Base-by-base conservation (phyloP, 23 tunicate species). In the Styela clava region DNA sequence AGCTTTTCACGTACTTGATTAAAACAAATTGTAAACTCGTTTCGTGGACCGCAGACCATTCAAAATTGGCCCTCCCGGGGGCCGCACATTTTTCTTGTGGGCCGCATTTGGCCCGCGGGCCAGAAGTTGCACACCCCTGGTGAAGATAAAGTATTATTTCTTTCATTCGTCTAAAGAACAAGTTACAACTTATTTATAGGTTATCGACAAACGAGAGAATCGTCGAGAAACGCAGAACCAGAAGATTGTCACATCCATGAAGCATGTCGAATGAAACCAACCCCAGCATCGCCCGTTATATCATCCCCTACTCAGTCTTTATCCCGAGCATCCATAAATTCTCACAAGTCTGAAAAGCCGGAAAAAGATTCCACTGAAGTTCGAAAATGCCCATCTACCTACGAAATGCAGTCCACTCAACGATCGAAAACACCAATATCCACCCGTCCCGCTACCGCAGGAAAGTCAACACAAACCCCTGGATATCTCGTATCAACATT, bases 391-490 rank as follows among this genome's bases (percentile, higher is more conserved):
- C 77, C 77, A 16, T 28, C 35, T 20, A 26, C 77, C 3, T 71
- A 71, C 77, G 77, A 28, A 21, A 28, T 34, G 9, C 77, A 71
- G 34, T 33, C 77, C 16, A 35, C 34, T 30, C 77, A 71, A 32
- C 27, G 35, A 16, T 5, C 16, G 34, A 30, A 18, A 16, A 28
- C 34, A 2, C 32, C 34, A 21, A 24, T 27, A 32, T 56, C 76
- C 30, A 7, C 64, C 34, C 33, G 9, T 12, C 22, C 25, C 26
- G 81, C 0, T 18, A 76, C 32, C 21, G 9, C 81, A 2, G 82
- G 83, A 22, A 69, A 52, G 28, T 84, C 90, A 19, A 82, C 86
- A 7, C 97, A 91, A 73, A 86, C 97, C 1, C 90, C 97, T 30
- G 82, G 86, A n/a, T 91, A 69, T 71, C 82, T 91, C 30, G 87